phyloP scores from a whole-genome alignment of 2,888 invertebrate species.

The Trypoxylon attenuatum region DNA sequence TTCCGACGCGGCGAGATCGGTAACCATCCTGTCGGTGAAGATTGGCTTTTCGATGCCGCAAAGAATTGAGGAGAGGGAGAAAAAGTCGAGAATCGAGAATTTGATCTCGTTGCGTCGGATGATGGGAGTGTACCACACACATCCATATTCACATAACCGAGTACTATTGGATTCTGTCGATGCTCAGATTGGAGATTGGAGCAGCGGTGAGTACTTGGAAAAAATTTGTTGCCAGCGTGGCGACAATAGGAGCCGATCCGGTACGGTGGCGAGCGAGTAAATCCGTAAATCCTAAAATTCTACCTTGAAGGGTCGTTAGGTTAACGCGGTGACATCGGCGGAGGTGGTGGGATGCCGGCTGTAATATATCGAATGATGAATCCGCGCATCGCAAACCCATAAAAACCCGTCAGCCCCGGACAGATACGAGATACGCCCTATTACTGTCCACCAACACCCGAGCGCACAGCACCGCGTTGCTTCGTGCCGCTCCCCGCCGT shows the following conservation, averaged over 20 bases:
- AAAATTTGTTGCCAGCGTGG: background rate
- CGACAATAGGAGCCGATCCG: conserved; percentile 1
- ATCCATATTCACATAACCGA: no score
- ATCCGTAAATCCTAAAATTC: conserved; percentile 50
- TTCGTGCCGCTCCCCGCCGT: conserved; percentile 50
- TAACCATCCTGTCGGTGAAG: no score
- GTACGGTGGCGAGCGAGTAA: conserved; percentile 1
- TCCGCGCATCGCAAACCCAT: conserved; percentile 72
- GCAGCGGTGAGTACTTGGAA: background rate
- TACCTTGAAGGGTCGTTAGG: conserved; percentile 63
- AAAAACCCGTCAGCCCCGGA: conserved; percentile 72
- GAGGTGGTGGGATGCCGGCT: conserved; percentile 43
- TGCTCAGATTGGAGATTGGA: background rate
- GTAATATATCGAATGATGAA: conserved; percentile 73
- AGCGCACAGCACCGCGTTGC: conserved; percentile 58
- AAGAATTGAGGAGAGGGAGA: no score
- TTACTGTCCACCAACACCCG: conserved; percentile 70
- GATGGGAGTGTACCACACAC: no score
- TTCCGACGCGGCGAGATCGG: conserved; percentile 16
- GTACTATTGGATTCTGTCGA: background rate
- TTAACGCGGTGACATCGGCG: conserved; percentile 66
- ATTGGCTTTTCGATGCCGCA: no score
- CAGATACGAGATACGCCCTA: conserved; percentile 73
- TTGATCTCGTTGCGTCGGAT: no score
- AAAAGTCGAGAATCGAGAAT: no score